These are phyloP conservation scores for Chelidonichthys spinosus DNA, from an alignment of 2,797 vertebrate species.

Conservation along the genomic window DNA sequence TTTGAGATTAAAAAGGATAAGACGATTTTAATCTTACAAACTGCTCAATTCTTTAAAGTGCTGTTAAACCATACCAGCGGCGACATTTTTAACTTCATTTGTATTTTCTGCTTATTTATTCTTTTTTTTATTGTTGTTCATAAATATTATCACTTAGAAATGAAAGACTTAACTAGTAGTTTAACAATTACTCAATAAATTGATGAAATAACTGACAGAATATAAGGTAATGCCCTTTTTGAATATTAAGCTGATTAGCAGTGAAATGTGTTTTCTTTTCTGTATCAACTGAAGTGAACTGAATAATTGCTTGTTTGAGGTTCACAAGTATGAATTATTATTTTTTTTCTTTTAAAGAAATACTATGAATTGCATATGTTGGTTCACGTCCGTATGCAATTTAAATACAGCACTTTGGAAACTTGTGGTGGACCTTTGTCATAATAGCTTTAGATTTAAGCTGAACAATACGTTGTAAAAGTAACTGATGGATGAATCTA, in stretches of 20 bases:
- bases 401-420: neutral
- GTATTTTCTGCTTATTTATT: neutral
- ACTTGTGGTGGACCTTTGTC: neutral
- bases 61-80: neutral
- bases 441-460: neutral
- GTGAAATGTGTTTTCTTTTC: neutral
- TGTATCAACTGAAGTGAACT: neutral
- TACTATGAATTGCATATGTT: rapidly evolving
- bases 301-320: neutral
- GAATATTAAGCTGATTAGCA: neutral
- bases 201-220: neutral
- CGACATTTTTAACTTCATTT: neutral
- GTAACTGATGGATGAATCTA: neutral
- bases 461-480: neutral
- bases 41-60: neutral
- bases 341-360: neutral
- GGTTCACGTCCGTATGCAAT: rapidly evolving
- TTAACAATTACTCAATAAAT: neutral
- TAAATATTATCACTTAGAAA: neutral
- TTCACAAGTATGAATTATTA: neutral
- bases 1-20: neutral
- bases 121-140: too few species aligned
- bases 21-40: neutral
- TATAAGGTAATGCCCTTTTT: neutral
- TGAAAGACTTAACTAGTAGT: neutral